Evolutionary conservation across 2,797 vertebrate species (phyloP).

Genomic region (Lemur catta): DNA sequence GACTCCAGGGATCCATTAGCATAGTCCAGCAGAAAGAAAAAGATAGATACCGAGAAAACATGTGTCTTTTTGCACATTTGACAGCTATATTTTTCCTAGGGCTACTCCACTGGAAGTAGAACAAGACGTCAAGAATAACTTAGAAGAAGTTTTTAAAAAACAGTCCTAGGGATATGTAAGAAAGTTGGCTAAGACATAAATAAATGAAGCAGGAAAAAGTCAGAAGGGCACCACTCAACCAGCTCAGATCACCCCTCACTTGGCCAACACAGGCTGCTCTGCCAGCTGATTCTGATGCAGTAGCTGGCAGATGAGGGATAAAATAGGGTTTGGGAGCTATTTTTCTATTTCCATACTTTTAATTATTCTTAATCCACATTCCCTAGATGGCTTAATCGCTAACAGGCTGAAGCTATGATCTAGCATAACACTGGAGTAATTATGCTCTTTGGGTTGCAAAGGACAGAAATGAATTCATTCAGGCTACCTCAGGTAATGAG

Average conservation of each 20-base stretch:
- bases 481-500: not conserved
- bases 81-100: slow-evolving; percentile 72
- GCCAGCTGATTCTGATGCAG: not conserved
- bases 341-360: slow-evolving; percentile 34
- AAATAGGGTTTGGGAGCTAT: not conserved
- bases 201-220: slow-evolving; percentile 1
- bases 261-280: not conserved
- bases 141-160: slow-evolving; percentile 24
- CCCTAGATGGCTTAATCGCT: slow-evolving; percentile 33
- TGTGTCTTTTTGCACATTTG: slow-evolving; percentile 47
- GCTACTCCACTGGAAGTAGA: slow-evolving; percentile 61
- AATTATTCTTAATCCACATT: slow-evolving; percentile 52
- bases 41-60: slow-evolving; percentile 50
- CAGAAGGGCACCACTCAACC: not conserved
- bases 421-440: slow-evolving; percentile 30
- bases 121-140: slow-evolving; percentile 67
- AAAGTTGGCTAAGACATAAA: slow-evolving; percentile 25
- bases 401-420: slow-evolving; percentile 23
- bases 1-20: slow-evolving; percentile 56
- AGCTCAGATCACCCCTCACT: not conserved
- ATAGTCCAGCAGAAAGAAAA: slow-evolving; percentile 50
- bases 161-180: slow-evolving; percentile 35
- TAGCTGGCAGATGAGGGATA: not conserved
- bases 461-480: slow-evolving; percentile 44
- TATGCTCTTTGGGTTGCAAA: slow-evolving; percentile 22